These are phyloP conservation scores for Entomyzon cyanotis DNA, from an alignment of 2,113 vertebrate species.

Conservation along the genomic window DNA sequence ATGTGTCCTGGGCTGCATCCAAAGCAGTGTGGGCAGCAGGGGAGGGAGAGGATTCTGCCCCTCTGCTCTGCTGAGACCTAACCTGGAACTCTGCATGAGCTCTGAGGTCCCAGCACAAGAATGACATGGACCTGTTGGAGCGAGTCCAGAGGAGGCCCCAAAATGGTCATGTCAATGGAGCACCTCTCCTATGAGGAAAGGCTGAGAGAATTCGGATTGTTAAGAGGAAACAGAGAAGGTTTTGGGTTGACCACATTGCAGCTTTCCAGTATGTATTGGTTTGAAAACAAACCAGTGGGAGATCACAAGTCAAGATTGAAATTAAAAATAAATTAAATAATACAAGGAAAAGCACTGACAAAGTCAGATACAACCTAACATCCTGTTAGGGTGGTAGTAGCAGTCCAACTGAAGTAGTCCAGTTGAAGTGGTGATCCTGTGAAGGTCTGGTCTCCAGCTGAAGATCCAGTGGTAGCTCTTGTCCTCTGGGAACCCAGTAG, in stretches of 20 bases:
- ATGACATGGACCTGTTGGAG: not conserved
- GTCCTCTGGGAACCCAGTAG: too few species aligned
- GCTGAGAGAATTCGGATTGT: not conserved
- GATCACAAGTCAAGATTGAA: too few species aligned
- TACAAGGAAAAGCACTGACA: too few species aligned
- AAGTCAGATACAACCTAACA: too few species aligned
- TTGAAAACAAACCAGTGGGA: too few species aligned
- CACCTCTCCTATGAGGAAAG: not conserved
- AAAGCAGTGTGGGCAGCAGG: not conserved
- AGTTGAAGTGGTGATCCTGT: too few species aligned
- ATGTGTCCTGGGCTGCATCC: not conserved
- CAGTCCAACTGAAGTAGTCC: too few species aligned
- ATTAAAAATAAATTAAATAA: too few species aligned
- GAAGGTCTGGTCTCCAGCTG: too few species aligned
- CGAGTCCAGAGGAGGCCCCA: not conserved
- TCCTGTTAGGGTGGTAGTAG: too few species aligned
- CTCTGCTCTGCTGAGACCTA: not conserved
- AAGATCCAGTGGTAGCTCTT: too few species aligned
- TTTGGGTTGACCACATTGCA: rapidly evolving
- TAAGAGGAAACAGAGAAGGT: not conserved
- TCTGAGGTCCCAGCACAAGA: not conserved
- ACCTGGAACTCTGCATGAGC: not conserved
- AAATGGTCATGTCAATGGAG: not conserved
- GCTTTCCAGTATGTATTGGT: too few species aligned
- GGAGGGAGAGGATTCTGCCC: not conserved